Percentiles rank a stretch among this genome's conserved stretches.
phyloP scores from a whole-genome alignment of 2,113 vertebrate species.

The Bubo blakistoni region DNA sequence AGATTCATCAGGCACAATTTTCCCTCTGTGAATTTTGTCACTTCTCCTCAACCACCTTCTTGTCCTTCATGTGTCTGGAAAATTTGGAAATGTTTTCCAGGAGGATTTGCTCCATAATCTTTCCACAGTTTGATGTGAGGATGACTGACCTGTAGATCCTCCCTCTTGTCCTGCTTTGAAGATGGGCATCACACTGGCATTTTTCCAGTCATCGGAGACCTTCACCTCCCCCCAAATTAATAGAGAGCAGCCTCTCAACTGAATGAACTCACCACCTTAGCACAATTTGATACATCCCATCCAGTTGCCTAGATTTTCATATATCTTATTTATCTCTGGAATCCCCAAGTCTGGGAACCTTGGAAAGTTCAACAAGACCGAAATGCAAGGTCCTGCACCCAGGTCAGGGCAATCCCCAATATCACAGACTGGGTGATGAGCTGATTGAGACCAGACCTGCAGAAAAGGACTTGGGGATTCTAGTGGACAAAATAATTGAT shows the following conservation, averaged over 20 bases:
- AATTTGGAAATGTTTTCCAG: background rate
- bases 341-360: background rate
- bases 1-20: background rate
- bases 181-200: background rate
- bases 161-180: background rate
- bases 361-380: background rate
- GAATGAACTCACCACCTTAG: background rate
- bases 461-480: background rate
- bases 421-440: background rate
- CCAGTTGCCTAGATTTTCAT: background rate
- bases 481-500: fast-evolving
- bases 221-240: background rate
- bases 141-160: background rate
- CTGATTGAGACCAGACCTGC: background rate
- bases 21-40: background rate
- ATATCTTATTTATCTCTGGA: background rate
- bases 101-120: background rate
- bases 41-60: background rate
- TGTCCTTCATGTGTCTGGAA: background rate
- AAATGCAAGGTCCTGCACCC: background rate
- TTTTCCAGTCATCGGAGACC: background rate
- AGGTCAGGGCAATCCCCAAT: background rate
- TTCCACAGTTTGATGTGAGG: background rate
- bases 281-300: background rate
- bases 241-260: background rate